Percentiles rank a stretch among this genome's conserved stretches.
phyloP scores from a whole-genome alignment of 1,140 invertebrate species.

The Diachasma alloeum region DNA sequence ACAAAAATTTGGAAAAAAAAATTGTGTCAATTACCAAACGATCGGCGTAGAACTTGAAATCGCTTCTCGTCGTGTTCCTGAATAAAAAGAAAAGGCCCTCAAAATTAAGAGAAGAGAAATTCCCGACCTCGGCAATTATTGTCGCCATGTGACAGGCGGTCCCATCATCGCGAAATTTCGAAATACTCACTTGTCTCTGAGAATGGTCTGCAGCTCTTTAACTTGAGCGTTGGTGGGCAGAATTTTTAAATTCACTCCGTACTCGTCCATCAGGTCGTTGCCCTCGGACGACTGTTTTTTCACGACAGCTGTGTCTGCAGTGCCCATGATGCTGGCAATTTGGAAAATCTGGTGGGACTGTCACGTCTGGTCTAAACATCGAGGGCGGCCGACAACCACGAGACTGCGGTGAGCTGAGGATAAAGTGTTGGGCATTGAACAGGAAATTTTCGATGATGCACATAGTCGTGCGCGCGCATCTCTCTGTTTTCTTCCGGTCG shows the following conservation, averaged over 20 bases:
- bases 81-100: slow-evolving; percentile 54
- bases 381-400: background rate
- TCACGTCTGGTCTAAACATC: background rate
- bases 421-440: background rate
- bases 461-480: background rate
- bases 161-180: too few species aligned
- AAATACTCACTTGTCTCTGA: slow-evolving; percentile 86
- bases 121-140: background rate
- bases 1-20: slow-evolving; percentile 13
- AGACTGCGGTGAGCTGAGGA: background rate
- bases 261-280: slow-evolving; percentile 68
- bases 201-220: slow-evolving; percentile 92
- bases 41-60: slow-evolving; percentile 99
- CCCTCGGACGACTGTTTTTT: slow-evolving; percentile 47
- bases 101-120: background rate
- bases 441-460: background rate
- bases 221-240: slow-evolving; percentile 87
- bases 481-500: background rate
- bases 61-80: slow-evolving; percentile 91
- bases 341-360: background rate
- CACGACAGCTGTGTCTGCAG: slow-evolving; percentile 36
- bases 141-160: too few species aligned
- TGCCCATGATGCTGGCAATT: slow-evolving; percentile 50
- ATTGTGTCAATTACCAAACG: slow-evolving; percentile 71
- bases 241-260: slow-evolving; percentile 82